Conservation (phyloP, 2,888 invertebrate species). For the Nephrotoma flavescens region DNA sequence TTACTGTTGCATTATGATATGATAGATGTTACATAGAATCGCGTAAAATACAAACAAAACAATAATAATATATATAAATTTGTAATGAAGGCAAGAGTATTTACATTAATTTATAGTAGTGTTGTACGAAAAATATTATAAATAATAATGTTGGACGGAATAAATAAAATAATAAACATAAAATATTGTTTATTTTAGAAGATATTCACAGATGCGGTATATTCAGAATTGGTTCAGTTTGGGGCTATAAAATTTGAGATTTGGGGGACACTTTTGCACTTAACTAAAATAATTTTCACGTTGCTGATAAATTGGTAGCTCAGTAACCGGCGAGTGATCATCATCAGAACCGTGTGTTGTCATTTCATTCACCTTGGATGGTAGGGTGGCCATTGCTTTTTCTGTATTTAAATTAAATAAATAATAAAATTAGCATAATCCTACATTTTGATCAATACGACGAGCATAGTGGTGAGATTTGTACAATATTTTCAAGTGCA, state of each 20-base stretch:
- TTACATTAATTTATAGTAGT: not conserved
- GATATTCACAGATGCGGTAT: not conserved
- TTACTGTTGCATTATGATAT: not conserved
- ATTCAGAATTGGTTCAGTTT: not conserved
- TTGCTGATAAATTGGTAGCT: conserved; percentile 73
- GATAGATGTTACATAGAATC: not conserved
- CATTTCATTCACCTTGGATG: conserved; percentile 39
- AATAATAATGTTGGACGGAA: not conserved
- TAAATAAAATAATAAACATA: not conserved
- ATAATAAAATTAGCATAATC: conserved; percentile 9
- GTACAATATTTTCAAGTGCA: not conserved
- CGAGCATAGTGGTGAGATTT: not conserved
- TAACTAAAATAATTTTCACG: conserved; percentile 67
- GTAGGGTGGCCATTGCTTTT: conserved; percentile 63
- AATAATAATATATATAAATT: not conserved
- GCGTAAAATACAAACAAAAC: not conserved
- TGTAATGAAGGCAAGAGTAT: not conserved
- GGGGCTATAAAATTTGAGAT: not conserved
- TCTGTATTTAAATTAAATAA: conserved; percentile 32
- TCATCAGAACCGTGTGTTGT: conserved; percentile 33
- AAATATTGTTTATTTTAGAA: not conserved
- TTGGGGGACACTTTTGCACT: conserved; percentile 12
- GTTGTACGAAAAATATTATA: not conserved
- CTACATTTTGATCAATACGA: not conserved
- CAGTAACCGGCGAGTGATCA: conserved; percentile 57